Evolutionary conservation across 2,888 invertebrate species (phyloP), one percentile per base, ranked within the genome.

Genomic region (Eilema caniola): DNA sequence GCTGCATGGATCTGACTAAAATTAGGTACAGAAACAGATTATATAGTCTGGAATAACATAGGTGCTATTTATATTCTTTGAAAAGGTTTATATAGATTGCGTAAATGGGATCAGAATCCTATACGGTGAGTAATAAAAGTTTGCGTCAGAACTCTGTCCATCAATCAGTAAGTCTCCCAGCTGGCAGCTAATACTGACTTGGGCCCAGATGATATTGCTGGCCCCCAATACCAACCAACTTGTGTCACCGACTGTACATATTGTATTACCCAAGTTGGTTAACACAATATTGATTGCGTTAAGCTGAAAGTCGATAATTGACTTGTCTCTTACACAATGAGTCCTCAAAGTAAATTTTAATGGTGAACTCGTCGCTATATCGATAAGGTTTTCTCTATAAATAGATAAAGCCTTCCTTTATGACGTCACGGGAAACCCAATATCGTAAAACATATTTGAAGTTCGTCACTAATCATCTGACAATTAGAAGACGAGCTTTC

Each of bases 381-480:
- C 20, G 53, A 10, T 53, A n/a, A n/a, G n/a, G 47, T 2, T n/a
- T 8, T 53, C 10, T 20, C 53, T n/a, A n/a, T 53, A 37, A 37
- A 14, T 23, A 4, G 33, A 33, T 33, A 61, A 28, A 61, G n/a
- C 31, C 10, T n/a, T 33, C 53, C 53, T 53, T 53, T 53, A 53
- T 53, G 53, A 53, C 53, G 53, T n/a, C 53, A 53, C n/a, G n/a
- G 53, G 20, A 31, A 33, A n/a, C 33, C 28, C 28, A 60, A 25
- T 28, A 25, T 60, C 25, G 4, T 24, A 23, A 10, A 25, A 25
- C 20, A 20, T 64, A 20, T 37, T 64, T 64, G 20, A 41, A 53
- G 53, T 64, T n/a, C 31, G 53, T 28, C 23, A 56, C 62, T 37
- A 62, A 57, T 62, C 62, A 62, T 62, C 28, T 57, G 20, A 47